Evolutionary conservation across 2,113 vertebrate species (phyloP), one percentile per base, ranked within the genome.

Genomic region (Epinephelus fuscoguttatus): DNA sequence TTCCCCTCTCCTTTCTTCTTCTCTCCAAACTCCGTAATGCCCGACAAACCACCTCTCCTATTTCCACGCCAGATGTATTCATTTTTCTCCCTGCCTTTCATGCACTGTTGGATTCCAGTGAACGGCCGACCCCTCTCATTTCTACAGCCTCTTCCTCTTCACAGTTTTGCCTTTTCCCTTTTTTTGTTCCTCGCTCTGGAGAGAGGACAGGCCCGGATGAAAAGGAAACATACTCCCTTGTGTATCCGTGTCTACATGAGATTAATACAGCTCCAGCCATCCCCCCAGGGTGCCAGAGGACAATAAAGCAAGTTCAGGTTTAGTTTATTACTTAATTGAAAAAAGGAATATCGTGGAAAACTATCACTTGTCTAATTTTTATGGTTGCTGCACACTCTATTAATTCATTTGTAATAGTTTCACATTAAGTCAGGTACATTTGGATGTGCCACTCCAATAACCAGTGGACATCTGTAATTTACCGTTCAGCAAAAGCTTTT

Each of bases 61-160:
- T 89, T 90, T 90, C 85, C 76, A 75, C 57, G 40, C 78, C 91
- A 92, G 84, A 91, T 81, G 66, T 89, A 82, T 82, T 88, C 82
- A 77, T 88, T 93, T 89, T 81, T 62, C 3, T 89, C 70, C 30
- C 55, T 80, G 55, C 66, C 75, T 90, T 89, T 91, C 84, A 92
- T 76, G 77, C 76, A 59, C 88, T 78, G 84, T 70, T 90, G 79
- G 85, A 80, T 88, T 90, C 75, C 81, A 62, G 45, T 83, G 77
- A 88, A 87, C 30, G 21, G n/a, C 70, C n/a, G 57, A 87, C 79
- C 91, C 56, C 47, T 85, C 66, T 88, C 57, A 30, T 70, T 80
- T 80, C 75, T 81, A 61, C 73, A 72, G 80, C 72, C 79, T 84
- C 42, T 88, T 70, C 70, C 71, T 85, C 55, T 78, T 53, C 55